Conservation (phyloP, 2,797 vertebrate species). For the Lepidocolaptes lacrymiger region DNA sequence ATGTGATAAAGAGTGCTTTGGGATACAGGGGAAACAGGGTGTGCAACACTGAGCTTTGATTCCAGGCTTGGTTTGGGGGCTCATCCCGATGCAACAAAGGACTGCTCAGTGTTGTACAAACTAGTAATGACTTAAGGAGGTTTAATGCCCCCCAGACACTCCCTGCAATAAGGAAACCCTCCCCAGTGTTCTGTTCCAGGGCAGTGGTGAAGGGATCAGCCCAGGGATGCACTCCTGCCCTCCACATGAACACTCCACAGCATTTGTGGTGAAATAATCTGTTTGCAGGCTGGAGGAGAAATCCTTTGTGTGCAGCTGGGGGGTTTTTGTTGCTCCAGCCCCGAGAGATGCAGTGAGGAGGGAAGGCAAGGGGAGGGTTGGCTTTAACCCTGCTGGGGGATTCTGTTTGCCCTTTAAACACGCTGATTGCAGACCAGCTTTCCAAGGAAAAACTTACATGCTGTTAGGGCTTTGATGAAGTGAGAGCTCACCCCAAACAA, state of each 20-base stretch:
- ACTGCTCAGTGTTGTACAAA: neutral
- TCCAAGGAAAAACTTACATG: neutral
- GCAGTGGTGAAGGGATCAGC: constrained; percentile 1
- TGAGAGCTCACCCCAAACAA: neutral
- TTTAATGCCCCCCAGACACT: neutral
- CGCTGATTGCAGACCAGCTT: neutral
- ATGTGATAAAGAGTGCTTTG: neutral
- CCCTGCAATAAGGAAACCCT: neutral
- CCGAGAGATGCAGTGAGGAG: neutral
- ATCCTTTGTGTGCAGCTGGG: constrained; percentile 54
- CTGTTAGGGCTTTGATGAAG: neutral
- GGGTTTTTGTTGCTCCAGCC: constrained; percentile 16
- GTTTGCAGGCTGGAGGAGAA: constrained; percentile 37
- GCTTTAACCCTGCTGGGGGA: neutral
- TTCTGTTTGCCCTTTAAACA: neutral
- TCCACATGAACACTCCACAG: neutral
- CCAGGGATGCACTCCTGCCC: constrained; percentile 19
- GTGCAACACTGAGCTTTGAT: neutral
- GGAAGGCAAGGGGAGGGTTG: constrained; percentile 12
- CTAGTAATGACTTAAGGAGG: neutral
- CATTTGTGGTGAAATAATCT: neutral
- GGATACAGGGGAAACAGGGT: neutral
- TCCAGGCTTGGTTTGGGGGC: constrained; percentile 1
- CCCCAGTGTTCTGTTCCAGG: neutral
- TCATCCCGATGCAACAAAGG: constrained; percentile 5